phyloP scores from a whole-genome alignment of 2,797 vertebrate species.

The Falco peregrinus region DNA sequence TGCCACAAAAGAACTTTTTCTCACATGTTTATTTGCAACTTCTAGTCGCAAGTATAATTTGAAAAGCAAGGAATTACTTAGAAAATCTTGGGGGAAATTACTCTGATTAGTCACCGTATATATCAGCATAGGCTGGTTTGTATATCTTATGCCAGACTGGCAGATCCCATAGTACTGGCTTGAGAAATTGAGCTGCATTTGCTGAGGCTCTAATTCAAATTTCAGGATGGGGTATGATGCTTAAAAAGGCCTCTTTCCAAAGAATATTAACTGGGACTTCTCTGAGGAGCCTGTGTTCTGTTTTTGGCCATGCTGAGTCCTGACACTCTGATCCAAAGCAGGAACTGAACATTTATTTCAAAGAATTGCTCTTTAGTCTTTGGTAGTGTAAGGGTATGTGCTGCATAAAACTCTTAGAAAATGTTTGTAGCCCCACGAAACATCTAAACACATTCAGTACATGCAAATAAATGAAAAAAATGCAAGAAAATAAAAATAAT shows the following conservation, averaged over 20 bases:
- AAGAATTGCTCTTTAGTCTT: background rate
- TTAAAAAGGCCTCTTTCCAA: background rate
- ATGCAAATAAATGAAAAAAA: background rate
- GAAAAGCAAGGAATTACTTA: background rate
- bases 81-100: background rate
- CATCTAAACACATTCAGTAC: background rate
- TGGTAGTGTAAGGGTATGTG: background rate
- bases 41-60: background rate
- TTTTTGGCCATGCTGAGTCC: background rate
- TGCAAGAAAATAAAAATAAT: background rate
- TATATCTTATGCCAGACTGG: background rate
- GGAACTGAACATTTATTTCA: background rate
- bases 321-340: background rate
- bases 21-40: background rate
- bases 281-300: background rate
- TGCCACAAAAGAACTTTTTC: background rate
- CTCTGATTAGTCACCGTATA: background rate
- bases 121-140: background rate
- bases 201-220: background rate
- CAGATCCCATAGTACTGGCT: background rate
- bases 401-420: background rate
- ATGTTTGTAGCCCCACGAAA: background rate
- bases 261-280: background rate
- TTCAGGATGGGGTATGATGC: background rate
- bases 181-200: background rate